phyloP scores from a whole-genome alignment of 2,113 vertebrate species.

The Thamnaconus septentrionalis region DNA sequence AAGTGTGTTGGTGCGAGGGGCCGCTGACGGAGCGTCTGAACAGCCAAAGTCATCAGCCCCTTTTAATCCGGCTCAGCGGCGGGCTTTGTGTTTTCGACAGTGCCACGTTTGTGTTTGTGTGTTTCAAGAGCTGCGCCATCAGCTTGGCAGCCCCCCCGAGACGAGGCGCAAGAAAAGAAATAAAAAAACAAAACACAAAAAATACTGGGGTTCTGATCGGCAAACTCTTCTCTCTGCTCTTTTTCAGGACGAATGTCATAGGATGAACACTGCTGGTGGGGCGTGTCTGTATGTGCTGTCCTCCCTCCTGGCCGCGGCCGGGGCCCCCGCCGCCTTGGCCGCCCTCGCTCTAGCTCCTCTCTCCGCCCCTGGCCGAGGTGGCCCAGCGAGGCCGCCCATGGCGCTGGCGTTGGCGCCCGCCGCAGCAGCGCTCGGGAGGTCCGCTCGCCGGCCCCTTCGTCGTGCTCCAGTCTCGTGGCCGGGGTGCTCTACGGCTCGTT shows the following conservation, averaged over 20 bases:
- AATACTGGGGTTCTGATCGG: background rate
- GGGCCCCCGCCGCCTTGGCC: conserved; percentile 69
- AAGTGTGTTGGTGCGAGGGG: conserved; percentile 43
- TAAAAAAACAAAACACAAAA: background rate
- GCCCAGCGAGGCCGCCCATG: conserved; percentile 37
- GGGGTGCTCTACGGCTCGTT: conserved; percentile 98
- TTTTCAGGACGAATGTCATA: conserved; percentile 97
- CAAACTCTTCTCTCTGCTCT: background rate
- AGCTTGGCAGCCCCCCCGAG: conserved; percentile 25
- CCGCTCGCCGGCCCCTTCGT: conserved; percentile 54
- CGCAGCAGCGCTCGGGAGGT: conserved; percentile 83
- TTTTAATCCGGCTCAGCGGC: conserved; percentile 68
- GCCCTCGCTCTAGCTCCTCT: conserved; percentile 66
- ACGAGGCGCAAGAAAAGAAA: conserved; percentile 4
- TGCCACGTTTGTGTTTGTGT: conserved; percentile 20
- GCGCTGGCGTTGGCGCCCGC: conserved; percentile 79
- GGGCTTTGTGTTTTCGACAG: conserved; percentile 57
- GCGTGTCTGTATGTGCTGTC: conserved; percentile 99
- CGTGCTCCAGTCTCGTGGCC: conserved; percentile 94
- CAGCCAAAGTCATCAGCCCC: conserved; percentile 67
- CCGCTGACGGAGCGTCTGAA: conserved; percentile 60
- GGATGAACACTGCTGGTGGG: conserved; percentile 99
- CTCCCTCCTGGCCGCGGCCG: conserved; percentile 88
- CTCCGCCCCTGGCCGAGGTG: conserved; percentile 56
- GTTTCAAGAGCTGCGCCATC: conserved; percentile 11